A percentile compares a stretch with the other conserved stretches of the same genome.
Evolutionary conservation across 1,140 invertebrate genomes (phyloP).

Genomic region (Aphelenchoides besseyi): DNA sequence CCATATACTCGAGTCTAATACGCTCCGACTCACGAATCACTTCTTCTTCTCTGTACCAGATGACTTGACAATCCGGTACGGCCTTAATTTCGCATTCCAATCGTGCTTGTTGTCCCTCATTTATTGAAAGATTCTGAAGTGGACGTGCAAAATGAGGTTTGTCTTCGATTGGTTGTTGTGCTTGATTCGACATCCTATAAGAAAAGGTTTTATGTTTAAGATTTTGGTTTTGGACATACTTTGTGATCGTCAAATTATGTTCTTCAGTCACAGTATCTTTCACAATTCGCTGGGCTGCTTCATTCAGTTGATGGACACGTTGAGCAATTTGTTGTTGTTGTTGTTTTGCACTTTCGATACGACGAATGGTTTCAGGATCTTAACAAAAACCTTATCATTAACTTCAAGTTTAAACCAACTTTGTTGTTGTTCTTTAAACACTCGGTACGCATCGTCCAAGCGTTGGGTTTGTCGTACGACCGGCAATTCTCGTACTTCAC

Average conservation of each 20-base stretch:
- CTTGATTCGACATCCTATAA: not conserved
- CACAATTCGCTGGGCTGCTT: not conserved
- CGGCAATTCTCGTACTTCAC: slow-evolving; percentile 21
- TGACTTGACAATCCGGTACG: slow-evolving; percentile 64
- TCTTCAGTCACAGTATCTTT: not conserved
- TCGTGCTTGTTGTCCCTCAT: slow-evolving; percentile 63
- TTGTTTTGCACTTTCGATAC: not conserved
- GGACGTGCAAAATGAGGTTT: slow-evolving; percentile 56
- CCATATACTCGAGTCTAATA: slow-evolving; percentile 44
- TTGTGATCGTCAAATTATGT: not conserved
- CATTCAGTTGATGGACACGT: not conserved
- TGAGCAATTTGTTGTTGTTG: not conserved
- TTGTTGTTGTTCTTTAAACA: not conserved
- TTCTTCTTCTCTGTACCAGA: slow-evolving; percentile 57
- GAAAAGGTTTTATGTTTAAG: not conserved
- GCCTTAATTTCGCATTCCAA: slow-evolving; percentile 66
- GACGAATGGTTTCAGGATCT: not conserved
- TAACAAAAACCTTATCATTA: not conserved
- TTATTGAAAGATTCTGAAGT: slow-evolving; percentile 50
- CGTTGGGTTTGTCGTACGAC: slow-evolving; percentile 4
- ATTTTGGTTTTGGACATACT: not conserved
- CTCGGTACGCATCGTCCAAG: not conserved
- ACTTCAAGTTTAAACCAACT: not conserved
- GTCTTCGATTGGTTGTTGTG: slow-evolving; percentile 25
- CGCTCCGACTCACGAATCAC: slow-evolving; percentile 51